A percentile compares a stretch with the other conserved stretches of the same genome.
phyloP scores from a whole-genome alignment of 2,113 vertebrate species.

The Rattus rattus region DNA sequence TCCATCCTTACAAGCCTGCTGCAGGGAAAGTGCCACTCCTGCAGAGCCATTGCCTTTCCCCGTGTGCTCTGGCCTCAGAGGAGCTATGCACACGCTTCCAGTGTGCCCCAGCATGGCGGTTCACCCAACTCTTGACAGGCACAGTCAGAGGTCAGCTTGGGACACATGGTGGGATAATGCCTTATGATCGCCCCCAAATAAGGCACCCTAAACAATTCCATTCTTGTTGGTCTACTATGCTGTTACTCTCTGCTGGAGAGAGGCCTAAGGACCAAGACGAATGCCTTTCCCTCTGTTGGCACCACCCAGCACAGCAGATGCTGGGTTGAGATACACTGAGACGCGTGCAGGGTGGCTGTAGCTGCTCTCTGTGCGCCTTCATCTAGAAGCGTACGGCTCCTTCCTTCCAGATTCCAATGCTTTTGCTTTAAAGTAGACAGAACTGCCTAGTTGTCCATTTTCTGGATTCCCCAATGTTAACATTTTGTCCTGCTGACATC shows the following conservation, averaged over 20 bases:
- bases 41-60: not conserved
- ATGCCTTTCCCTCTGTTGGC: not conserved
- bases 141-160: not conserved
- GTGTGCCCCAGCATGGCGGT: too few species aligned
- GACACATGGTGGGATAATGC: not conserved
- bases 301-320: not conserved
- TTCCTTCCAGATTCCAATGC: not conserved
- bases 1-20: not conserved
- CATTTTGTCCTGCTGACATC: not conserved
- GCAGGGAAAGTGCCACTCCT: not conserved
- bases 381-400: not conserved
- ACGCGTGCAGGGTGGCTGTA: not conserved
- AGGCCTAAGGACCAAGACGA: too few species aligned
- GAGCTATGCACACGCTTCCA: not conserved
- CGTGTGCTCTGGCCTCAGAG: not conserved
- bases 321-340: not conserved
- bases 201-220: not conserved
- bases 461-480: not conserved
- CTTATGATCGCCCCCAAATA: not conserved
- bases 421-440: not conserved
- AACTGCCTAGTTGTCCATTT: not conserved
- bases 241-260: not conserved
- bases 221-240: too few species aligned
- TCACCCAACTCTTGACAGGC: not conserved
- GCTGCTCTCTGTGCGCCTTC: not conserved